Conservation (phyloP, 1,140 invertebrate genomes). For the Platyscapa corneri region DNA sequence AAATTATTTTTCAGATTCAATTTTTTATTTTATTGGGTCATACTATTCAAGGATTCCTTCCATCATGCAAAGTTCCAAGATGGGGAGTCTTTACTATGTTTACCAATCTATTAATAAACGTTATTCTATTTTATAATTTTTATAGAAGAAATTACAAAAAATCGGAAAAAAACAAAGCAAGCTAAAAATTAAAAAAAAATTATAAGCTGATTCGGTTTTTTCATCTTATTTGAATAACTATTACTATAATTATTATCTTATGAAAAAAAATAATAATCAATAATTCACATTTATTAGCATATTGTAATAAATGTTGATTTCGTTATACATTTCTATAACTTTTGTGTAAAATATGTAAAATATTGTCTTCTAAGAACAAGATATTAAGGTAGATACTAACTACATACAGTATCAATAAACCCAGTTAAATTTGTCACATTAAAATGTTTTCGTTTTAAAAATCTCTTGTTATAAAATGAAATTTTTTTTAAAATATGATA, state of each 20-base stretch:
- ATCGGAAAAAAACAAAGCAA: constrained; percentile 46
- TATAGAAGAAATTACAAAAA: constrained; percentile 59
- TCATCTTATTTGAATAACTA: background rate
- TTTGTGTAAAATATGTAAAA: background rate
- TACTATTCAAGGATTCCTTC: constrained; percentile 51
- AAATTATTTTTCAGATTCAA: constrained; percentile 72
- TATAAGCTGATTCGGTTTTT: background rate
- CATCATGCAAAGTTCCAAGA: constrained; percentile 53
- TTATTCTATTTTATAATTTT: constrained; percentile 61
- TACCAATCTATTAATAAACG: constrained; percentile 57
- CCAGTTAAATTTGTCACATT: background rate
- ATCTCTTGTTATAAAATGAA: no score
- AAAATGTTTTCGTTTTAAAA: no score
- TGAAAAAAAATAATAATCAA: background rate
- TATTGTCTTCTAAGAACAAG: background rate
- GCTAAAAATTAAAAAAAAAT: constrained; percentile 34
- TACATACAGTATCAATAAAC: background rate
- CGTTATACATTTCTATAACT: constrained; percentile 1
- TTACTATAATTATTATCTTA: background rate
- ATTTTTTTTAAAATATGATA: no score
- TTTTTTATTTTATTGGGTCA: constrained; percentile 85
- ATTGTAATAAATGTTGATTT: background rate
- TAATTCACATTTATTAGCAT: background rate
- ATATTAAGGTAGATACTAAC: background rate
- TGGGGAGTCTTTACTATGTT: constrained; percentile 50